phyloP scores from a whole-genome alignment of 1,140 invertebrate species.

The Caerostris darwini region DNA sequence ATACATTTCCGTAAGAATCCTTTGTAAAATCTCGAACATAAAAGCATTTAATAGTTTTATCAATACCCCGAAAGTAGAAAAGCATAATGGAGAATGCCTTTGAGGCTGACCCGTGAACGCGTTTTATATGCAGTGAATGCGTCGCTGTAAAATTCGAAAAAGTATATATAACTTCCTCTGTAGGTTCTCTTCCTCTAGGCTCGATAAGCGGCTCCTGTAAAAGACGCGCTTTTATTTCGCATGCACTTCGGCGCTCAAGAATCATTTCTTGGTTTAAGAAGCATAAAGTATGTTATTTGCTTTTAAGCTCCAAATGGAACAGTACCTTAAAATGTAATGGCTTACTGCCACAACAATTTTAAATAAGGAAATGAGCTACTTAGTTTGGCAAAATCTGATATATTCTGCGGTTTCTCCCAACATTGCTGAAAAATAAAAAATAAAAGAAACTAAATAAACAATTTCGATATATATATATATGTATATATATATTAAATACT shows the following conservation, averaged over 20 bases:
- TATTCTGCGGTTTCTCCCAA: too few species aligned
- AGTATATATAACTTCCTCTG: neutral
- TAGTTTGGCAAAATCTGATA: too few species aligned
- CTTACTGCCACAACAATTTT: too few species aligned
- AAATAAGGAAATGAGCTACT: too few species aligned
- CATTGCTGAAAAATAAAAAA: too few species aligned
- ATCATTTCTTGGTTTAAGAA: neutral
- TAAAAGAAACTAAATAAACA: too few species aligned
- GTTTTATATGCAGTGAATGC: neutral
- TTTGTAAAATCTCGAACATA: conserved; percentile 33
- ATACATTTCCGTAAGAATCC: neutral
- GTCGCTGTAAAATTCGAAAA: neutral
- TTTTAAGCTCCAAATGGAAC: neutral
- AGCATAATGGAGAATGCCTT: conserved; percentile 1
- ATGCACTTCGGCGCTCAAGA: neutral
- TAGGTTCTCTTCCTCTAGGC: neutral
- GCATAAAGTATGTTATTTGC: neutral
- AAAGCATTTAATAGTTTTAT: conserved; percentile 27
- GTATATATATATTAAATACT: too few species aligned
- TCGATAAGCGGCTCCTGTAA: neutral
- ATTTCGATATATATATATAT: too few species aligned
- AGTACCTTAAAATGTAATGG: too few species aligned
- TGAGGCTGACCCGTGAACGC: neutral
- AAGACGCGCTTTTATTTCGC: neutral
- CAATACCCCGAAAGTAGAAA: neutral